Conservation (phyloP, 1,140 invertebrate genomes). For the Drosophila auraria region DNA sequence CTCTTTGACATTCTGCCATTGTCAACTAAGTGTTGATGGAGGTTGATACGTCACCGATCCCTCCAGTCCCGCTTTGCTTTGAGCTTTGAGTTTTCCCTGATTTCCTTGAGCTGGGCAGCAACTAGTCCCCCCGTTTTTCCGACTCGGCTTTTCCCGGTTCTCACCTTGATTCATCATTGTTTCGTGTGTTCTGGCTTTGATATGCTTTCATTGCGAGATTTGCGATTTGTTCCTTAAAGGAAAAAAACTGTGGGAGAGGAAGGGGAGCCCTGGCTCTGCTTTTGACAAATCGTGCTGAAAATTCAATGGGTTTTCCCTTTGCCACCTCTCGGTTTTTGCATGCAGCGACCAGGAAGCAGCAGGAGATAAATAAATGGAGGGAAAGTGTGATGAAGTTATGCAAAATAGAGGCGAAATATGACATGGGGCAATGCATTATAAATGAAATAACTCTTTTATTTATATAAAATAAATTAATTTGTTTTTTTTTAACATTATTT, state of each 20-base stretch:
- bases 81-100: slow-evolving; percentile 24
- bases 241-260: neutral
- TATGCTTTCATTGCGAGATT: slow-evolving; percentile 48
- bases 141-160: slow-evolving; percentile 22
- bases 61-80: neutral
- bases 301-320: slow-evolving; percentile 47
- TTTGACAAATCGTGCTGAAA: slow-evolving; percentile 69
- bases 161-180: slow-evolving; percentile 54
- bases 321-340: slow-evolving; percentile 15
- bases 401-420: neutral
- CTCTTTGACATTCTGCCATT: slow-evolving; percentile 46
- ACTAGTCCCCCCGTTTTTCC: slow-evolving; percentile 40
- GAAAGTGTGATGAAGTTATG: neutral
- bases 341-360: slow-evolving; percentile 17
- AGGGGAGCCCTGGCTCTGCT: slow-evolving; percentile 30
- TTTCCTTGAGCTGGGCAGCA: slow-evolving; percentile 18
- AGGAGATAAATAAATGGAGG: slow-evolving; percentile 12
- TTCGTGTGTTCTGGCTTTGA: slow-evolving; percentile 56
- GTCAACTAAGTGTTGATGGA: slow-evolving; percentile 47
- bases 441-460: no score
- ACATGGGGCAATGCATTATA: neutral
- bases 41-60: slow-evolving; percentile 25
- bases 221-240: slow-evolving; percentile 37
- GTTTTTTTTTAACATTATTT: no score
- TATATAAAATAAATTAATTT: no score